Evolutionary conservation across 2,888 invertebrate genomes (phyloP).

Genomic region (Graphium colonna): DNA sequence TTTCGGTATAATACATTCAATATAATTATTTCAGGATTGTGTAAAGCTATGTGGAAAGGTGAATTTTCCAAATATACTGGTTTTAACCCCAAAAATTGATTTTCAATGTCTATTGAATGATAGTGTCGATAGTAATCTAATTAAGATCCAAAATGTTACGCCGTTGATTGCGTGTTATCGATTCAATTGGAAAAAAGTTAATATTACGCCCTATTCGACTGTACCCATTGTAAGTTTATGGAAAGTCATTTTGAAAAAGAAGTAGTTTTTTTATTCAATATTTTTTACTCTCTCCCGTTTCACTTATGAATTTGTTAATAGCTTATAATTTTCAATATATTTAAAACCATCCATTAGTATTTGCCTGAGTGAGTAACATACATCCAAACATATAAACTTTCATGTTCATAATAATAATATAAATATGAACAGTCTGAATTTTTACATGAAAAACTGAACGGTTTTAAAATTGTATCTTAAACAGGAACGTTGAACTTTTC

Average conservation of each 20-base stretch:
- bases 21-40: slow-evolving; percentile 78
- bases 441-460: too few species aligned
- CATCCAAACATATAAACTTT: too few species aligned
- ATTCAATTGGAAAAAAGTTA: slow-evolving; percentile 61
- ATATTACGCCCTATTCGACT: slow-evolving; percentile 35
- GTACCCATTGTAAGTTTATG: slow-evolving; percentile 33
- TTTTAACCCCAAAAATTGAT: slow-evolving; percentile 77
- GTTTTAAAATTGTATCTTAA: too few species aligned
- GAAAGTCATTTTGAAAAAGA: neutral
- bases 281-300: too few species aligned
- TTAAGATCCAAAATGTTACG: slow-evolving; percentile 65
- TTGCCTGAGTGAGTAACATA: too few species aligned
- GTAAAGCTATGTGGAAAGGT: slow-evolving; percentile 82
- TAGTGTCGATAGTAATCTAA: slow-evolving; percentile 56
- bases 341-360: too few species aligned
- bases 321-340: too few species aligned
- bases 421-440: too few species aligned
- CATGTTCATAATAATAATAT: too few species aligned
- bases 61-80: slow-evolving; percentile 83
- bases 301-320: too few species aligned
- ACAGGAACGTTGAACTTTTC: too few species aligned
- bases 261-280: neutral
- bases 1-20: too few species aligned
- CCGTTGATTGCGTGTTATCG: slow-evolving; percentile 62
- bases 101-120: slow-evolving; percentile 81